Percentiles rank a stretch among this genome's conserved stretches.
Conservation (phyloP, 2,797 vertebrate genomes). For the Prionace glauca region DNA sequence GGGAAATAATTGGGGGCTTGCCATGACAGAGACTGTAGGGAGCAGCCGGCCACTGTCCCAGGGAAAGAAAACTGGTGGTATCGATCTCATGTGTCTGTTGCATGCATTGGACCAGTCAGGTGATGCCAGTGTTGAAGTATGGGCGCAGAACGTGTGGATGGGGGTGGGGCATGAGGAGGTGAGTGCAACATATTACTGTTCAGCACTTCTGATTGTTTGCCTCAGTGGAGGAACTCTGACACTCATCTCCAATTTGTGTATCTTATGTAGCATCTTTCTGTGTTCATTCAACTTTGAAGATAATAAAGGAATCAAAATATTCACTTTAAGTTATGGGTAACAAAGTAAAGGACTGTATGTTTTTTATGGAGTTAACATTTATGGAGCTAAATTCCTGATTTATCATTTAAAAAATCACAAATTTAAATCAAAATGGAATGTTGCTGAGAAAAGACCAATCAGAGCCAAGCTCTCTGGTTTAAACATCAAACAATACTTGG, state of each 20-base stretch:
- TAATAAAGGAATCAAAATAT: neutral
- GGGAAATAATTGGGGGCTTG: neutral
- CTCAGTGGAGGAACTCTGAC: neutral
- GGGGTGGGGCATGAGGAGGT: neutral
- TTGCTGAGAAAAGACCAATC: too few relatives aligned
- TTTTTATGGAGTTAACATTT: neutral
- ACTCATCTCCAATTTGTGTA: neutral
- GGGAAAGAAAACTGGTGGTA: neutral
- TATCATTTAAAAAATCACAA: neutral
- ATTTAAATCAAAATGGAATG: neutral
- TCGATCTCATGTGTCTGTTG: neutral
- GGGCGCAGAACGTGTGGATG: neutral
- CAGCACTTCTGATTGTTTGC: neutral
- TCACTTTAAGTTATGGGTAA: neutral
- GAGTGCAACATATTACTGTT: neutral
- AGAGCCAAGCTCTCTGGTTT: too few relatives aligned
- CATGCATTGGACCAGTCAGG: too few relatives aligned
- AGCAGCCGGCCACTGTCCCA: neutral
- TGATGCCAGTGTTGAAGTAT: too few relatives aligned
- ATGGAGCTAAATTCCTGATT: neutral
- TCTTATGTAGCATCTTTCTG: neutral
- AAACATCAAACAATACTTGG: too few relatives aligned
- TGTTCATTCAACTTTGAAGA: neutral
- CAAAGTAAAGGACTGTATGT: neutral
- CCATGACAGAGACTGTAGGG: neutral